A percentile compares a stretch with the other conserved stretches of the same genome.
Evolutionary conservation across 1,140 invertebrate genomes (phyloP).

Genomic region (Phocides pigmalion): DNA sequence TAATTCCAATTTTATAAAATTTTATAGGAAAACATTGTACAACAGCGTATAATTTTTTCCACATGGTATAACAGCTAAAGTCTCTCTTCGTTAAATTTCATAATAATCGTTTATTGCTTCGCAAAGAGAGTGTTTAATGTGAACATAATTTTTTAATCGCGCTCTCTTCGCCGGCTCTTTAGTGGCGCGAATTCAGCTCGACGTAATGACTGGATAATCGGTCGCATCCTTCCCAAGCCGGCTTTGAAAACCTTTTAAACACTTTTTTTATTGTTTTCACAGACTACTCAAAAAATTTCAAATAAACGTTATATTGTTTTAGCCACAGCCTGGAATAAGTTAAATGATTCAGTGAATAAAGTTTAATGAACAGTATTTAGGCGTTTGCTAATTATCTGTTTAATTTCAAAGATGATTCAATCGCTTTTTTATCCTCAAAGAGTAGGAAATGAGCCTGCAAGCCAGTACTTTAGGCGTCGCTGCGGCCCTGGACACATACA

Average conservation of each 20-base stretch:
- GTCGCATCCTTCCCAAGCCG: conserved; percentile 55
- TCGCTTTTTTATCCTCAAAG: no score
- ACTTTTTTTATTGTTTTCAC: conserved; percentile 49
- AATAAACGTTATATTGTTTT: conserved; percentile 24
- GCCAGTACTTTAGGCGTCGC: no score
- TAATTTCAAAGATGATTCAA: no score
- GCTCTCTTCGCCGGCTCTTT: conserved; percentile 12
- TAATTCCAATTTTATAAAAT: no score
- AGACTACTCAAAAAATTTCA: conserved; percentile 35
- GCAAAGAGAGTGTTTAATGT: conserved; percentile 2
- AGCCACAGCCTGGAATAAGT: neutral
- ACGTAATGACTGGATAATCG: conserved; percentile 60
- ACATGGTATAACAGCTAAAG: neutral
- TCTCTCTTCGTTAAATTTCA: neutral
- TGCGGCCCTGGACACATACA: no score
- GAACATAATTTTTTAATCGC: conserved; percentile 16
- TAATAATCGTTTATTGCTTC: conserved; percentile 2
- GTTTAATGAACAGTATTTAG: no score
- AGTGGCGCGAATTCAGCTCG: conserved; percentile 38
- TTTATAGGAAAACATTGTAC: neutral
- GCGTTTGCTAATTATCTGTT: no score
- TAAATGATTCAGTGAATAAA: neutral
- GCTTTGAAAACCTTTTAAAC: conserved; percentile 45
- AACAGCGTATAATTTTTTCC: neutral
- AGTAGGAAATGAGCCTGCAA: no score